Base-by-base conservation (phyloP, 2,888 invertebrate species). In the Phalera bucephala region DNA sequence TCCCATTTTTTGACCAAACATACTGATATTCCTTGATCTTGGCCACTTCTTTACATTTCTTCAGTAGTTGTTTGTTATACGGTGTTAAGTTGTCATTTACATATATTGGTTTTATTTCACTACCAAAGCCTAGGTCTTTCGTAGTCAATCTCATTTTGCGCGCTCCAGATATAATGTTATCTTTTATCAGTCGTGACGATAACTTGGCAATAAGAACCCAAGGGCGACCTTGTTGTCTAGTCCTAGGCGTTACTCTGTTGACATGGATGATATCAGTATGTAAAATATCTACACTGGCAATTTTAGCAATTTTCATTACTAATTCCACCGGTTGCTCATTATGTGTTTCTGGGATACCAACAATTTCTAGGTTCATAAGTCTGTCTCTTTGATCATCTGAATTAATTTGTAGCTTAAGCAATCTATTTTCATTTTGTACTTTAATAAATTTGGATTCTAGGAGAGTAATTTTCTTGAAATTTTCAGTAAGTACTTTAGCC, bases 1-100 rank as follows among this genome's bases (percentile, higher is more conserved):
- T 28, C 22, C 40, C 29, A 10, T 33, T 36, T 26, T 29, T 32
- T 30, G 36, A 15, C 36, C 30, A 40, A 2, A 32, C 32, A 6
- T 29, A 40, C 27, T 31, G 35, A 5, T 17, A 17, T 17, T 17
- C 17, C 17, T 17, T 17, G 5, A 17, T 5, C 17, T 17, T 17
- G 17, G 17, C 17, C 5, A 5, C 5, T 17, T 17, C 17, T 17
- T 17, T 17, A 17, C 17, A 17, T 17, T 17, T 17, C 17, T 17
- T 17, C 5, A 17, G 17, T 3, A 17, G 17, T 17, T 17, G 17
- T 5, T 17, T 17, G 5, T 17, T 17, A 17, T 17, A 17, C 3
- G 17, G 17, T 17, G 17, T 17, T 3, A 17, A 5, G 17, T 17
- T 17, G 5, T 17, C 17, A 17, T 17, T n/a, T n/a, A n/a, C n/a